phyloP scores from a whole-genome alignment of 2,797 vertebrate genomes.

The Ambastaia sidthimunki region DNA sequence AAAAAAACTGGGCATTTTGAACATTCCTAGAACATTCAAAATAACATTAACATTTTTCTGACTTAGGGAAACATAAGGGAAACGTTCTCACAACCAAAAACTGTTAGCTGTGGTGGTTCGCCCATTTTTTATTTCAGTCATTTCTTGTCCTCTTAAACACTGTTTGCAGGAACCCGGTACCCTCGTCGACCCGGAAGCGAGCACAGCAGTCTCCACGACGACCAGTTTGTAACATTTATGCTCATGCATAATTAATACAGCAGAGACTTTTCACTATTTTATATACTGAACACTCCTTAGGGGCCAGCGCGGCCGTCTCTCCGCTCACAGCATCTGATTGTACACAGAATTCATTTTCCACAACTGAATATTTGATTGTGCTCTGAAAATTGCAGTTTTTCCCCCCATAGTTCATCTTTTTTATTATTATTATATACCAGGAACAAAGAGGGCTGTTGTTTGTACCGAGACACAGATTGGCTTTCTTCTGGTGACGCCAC shows the following conservation, averaged over 20 bases:
- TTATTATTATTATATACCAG: constrained; percentile 15
- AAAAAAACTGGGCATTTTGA: too few relatives aligned
- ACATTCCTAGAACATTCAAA: too few relatives aligned
- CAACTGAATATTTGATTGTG: constrained; percentile 60
- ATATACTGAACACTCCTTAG: constrained; percentile 69
- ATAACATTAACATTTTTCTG: too few relatives aligned
- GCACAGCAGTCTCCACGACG: constrained; percentile 68
- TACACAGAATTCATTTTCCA: constrained; percentile 67
- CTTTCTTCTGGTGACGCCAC: neutral
- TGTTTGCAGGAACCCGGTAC: constrained; percentile 52
- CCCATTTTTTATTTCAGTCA: neutral
- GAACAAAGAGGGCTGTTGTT: neutral
- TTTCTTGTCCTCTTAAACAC: neutral
- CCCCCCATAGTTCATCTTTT: constrained; percentile 11
- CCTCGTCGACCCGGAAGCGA: constrained; percentile 63
- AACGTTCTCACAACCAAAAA: too few relatives aligned
- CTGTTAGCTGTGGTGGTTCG: too few relatives aligned
- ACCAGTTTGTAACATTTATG: constrained; percentile 72
- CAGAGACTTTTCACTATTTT: constrained; percentile 68
- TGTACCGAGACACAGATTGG: neutral
- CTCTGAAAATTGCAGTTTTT: constrained; percentile 43
- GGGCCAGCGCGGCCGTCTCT: constrained; percentile 60
- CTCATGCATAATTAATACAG: constrained; percentile 78
- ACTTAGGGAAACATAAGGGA: too few relatives aligned
- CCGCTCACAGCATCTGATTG: constrained; percentile 60